Evolutionary conservation across 2,888 invertebrate genomes (phyloP).

Genomic region (Brenthis hecate): DNA sequence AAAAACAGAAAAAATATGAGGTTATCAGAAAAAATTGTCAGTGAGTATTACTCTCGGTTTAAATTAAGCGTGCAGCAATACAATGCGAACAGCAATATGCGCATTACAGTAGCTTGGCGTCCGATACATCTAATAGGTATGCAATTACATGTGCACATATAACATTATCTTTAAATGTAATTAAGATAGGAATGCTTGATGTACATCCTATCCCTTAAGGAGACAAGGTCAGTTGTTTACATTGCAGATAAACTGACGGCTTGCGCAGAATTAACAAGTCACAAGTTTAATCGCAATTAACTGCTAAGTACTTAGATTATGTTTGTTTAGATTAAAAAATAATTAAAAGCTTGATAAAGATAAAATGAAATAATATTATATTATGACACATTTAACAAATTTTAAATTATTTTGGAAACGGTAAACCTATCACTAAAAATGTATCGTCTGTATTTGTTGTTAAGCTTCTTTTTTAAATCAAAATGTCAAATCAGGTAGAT

Average conservation of each 20-base stretch:
- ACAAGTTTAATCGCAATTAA: conserved; percentile 18
- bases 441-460: no score
- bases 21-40: no score
- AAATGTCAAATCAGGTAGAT: no score
- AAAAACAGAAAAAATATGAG: no score
- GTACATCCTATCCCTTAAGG: conserved; percentile 44
- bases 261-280: conserved; percentile 40
- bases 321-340: conserved; percentile 7
- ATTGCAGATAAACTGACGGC: conserved; percentile 44
- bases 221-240: conserved; percentile 45
- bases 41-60: neutral
- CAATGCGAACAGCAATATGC: neutral
- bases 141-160: conserved; percentile 25
- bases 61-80: neutral
- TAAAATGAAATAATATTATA: neutral
- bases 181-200: conserved; percentile 39
- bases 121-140: conserved; percentile 29
- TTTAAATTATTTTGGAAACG: no score
- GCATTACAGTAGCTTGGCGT: neutral
- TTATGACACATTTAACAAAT: no score
- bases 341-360: neutral
- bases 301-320: conserved; percentile 16
- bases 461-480: no score
- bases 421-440: no score
- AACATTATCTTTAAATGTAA: conserved; percentile 31